phyloP scores from a whole-genome alignment of 2,888 invertebrate species.

The Aphidius colemani region DNA sequence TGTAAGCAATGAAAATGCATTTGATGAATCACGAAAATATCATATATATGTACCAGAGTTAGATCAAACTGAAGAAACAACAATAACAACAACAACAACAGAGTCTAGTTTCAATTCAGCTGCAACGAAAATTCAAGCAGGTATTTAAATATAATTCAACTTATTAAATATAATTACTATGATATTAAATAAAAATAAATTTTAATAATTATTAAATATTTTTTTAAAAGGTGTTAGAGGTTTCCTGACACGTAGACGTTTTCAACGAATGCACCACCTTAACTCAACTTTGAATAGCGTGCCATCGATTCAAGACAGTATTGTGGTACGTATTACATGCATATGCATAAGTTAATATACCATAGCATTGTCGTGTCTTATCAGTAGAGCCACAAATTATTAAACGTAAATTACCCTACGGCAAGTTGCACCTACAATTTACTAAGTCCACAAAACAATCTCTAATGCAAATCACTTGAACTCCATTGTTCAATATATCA shows the following conservation, averaged over 20 bases:
- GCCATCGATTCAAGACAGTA: constrained; percentile 43
- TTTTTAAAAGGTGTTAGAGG: constrained; percentile 44
- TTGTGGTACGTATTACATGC: constrained; percentile 38
- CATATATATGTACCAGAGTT: constrained; percentile 40
- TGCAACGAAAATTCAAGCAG: constrained; percentile 48
- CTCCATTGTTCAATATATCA: neutral
- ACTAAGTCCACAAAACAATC: constrained; percentile 8
- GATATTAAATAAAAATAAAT: neutral
- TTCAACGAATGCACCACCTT: constrained; percentile 38
- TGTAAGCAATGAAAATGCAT: constrained; percentile 23
- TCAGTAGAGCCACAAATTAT: constrained; percentile 27
- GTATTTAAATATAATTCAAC: constrained; percentile 33
- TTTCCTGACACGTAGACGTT: constrained; percentile 45
- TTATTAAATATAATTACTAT: neutral
- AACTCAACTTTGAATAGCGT: constrained; percentile 42
- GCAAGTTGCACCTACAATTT: constrained; percentile 23
- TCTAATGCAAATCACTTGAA: constrained; percentile 1
- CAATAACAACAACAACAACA: constrained; percentile 9
- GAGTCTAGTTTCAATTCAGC: constrained; percentile 43
- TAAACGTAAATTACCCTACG: constrained; percentile 27
- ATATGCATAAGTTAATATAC: neutral
- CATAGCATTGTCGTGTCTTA: constrained; percentile 15
- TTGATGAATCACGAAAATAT: constrained; percentile 33
- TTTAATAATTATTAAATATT: neutral
- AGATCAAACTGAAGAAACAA: constrained; percentile 28